Evolutionary conservation across 2,797 vertebrate genomes (phyloP), one percentile per base, ranked within the genome.

Genomic region (Phrynocephalus vlangalii): DNA sequence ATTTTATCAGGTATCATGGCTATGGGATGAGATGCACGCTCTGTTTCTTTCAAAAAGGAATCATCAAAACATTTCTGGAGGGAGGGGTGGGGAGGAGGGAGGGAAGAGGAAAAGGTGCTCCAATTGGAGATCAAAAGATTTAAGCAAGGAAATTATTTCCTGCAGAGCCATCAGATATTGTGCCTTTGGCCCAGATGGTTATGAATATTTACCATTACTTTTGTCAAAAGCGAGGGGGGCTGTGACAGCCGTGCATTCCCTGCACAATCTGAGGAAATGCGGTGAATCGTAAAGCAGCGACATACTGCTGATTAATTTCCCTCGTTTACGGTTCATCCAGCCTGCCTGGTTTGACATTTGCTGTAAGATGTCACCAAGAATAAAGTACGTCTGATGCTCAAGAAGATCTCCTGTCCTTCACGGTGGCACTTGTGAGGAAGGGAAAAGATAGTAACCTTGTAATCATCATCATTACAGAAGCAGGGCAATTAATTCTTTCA

Each of bases 191-290:
- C 84, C 91, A 86, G 80, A 78, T 86, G 87, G 83, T 88, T 87
- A 76, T 90, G 91, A 93, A 93, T 92, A 92, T 90, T 91, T 92
- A 88, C 88, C 30, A 81, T 75, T 86, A 75, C 87, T 86, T 92
- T 91, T 92, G 87, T 92, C 86, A 93, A 60, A 88, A 60, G 38
- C 86, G 80, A 91, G 82, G 83, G 79, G 63, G 79, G 38, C 72
- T 48, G 85, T 33, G 63, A 82, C 2, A 75, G 68, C 89, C 89
- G 77, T 48, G 56, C 77, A 38, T 88, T 89, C 83, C 84, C 86
- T 28, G n/a, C 91, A 38, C 20, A 78, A 85, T 87, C 30, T 0
- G 72, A 82, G 80, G 70, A 87, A 88, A 20, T 33, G 26, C 56
- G 76, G 84, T 76, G 30, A 63, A 67, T 87, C 66, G 75, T 84